Percentiles rank a stretch among this genome's conserved stretches.
Evolutionary conservation across 2,888 invertebrate species (phyloP).

Genomic region (Selenia dentaria): DNA sequence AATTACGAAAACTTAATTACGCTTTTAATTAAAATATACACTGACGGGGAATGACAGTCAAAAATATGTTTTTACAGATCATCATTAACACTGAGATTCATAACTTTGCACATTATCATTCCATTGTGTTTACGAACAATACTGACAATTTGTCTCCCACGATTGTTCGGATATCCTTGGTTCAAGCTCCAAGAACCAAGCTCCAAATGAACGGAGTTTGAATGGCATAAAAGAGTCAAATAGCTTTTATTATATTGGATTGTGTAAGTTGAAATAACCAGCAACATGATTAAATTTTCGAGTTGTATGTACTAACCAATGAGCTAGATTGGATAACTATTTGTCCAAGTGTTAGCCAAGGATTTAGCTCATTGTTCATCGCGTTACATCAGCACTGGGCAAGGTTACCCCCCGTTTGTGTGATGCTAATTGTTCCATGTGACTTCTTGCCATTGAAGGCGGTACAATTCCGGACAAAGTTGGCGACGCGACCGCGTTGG

Average conservation of each 20-base stretch:
- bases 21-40: no score
- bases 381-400: slow-evolving; percentile 27
- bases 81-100: no score
- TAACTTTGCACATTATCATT: no score
- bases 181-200: neutral
- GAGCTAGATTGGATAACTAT: slow-evolving; percentile 61
- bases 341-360: slow-evolving; percentile 70
- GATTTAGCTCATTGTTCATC: slow-evolving; percentile 46
- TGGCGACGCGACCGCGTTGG: slow-evolving; percentile 23
- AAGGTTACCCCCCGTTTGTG: slow-evolving; percentile 36
- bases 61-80: no score
- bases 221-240: slow-evolving; percentile 3
- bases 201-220: no score
- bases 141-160: neutral
- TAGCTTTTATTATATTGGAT: neutral
- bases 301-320: slow-evolving; percentile 20
- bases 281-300: no score
- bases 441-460: slow-evolving; percentile 25
- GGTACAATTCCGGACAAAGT: slow-evolving; percentile 32
- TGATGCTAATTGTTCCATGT: slow-evolving; percentile 31
- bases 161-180: neutral
- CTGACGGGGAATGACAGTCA: no score
- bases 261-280: no score
- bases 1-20: no score
- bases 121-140: no score